These are phyloP conservation scores for Philotrypesis tridentata DNA, from an alignment of 1,140 invertebrate species.

Conservation along the genomic window DNA sequence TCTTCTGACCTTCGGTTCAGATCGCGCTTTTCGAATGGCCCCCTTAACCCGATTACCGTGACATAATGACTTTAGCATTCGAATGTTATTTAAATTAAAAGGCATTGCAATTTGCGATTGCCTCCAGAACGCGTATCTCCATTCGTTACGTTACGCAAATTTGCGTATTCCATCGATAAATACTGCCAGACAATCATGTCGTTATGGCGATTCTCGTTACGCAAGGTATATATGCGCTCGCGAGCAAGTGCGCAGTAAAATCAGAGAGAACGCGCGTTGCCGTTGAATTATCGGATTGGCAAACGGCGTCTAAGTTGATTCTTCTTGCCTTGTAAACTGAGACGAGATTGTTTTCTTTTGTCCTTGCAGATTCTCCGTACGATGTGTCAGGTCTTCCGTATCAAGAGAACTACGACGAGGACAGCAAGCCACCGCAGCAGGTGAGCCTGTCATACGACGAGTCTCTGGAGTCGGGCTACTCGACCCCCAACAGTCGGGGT, in stretches of 20 bases:
- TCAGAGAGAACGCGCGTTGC: background rate
- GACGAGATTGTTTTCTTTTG: background rate
- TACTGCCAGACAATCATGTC: background rate
- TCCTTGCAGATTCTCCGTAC: constrained; percentile 88
- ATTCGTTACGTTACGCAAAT: constrained; percentile 3
- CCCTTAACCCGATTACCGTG: background rate
- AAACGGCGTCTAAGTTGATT: background rate
- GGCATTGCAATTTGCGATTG: background rate
- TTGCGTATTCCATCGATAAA: background rate
- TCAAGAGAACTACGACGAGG: constrained; percentile 84
- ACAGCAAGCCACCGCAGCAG: constrained; percentile 85
- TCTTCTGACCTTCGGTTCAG: background rate
- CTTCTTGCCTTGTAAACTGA: background rate
- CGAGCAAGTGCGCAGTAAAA: background rate
- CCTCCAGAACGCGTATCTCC: background rate
- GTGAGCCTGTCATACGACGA: constrained; percentile 92
- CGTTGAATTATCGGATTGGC: background rate
- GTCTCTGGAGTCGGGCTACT: constrained; percentile 92
- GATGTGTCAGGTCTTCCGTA: constrained; percentile 93
- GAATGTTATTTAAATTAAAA: background rate
- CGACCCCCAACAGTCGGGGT: constrained; percentile 92
- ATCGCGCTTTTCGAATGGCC: background rate
- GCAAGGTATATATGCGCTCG: constrained; percentile 1
- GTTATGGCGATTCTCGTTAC: constrained; percentile 14
- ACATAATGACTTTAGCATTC: background rate